Evolutionary conservation across 2,888 invertebrate species (phyloP), one percentile per base, ranked within the genome.

Genomic region (Cetonia aurata): DNA sequence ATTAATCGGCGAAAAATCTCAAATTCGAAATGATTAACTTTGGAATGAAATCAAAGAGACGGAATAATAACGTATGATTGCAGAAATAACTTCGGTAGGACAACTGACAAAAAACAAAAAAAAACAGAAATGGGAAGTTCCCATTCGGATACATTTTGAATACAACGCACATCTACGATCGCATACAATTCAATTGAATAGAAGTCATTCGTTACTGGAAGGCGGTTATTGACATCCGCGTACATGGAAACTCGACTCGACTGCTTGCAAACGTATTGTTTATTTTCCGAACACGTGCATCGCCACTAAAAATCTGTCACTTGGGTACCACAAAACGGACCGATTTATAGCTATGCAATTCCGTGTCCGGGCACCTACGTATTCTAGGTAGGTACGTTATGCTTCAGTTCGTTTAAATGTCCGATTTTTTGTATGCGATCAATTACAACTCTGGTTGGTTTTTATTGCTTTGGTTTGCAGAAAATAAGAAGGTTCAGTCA

Each of bases 261-360:
- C 17, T 25, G 42, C 52, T 56, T 33, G 67, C 67, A 67, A 44
- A 67, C 67, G 71, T 68, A 74, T 73, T 73, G 73, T 74, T 74
- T 74, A 73, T 69, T 70, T 71, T 69, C 71, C 70, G 69, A 67
- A 68, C 74, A 74, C 72, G 74, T 74, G 72, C 71, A 73, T 56
- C 67, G 66, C 65, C 69, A 69, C 69, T 71, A 74, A 73, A 74
- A 72, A 71, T 74, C 72, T 73, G 72, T 74, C 73, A 57, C 59
- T 67, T 69, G 69, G 67, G 59, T 66, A 71, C 71, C 67, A 72
- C 70, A 74, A 69, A 72, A 71, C 72, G 73, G 31, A 13, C n/a
- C 48, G 48, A 62, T 48, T 33, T 62, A 33, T 62, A 48, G 62
- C 48, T 13, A 44, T 62, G 48, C 33, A 62, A 15, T 44, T 48